phyloP scores from a whole-genome alignment of 92 coral and sea anemone species.

The Isaurus tuberculatus region DNA sequence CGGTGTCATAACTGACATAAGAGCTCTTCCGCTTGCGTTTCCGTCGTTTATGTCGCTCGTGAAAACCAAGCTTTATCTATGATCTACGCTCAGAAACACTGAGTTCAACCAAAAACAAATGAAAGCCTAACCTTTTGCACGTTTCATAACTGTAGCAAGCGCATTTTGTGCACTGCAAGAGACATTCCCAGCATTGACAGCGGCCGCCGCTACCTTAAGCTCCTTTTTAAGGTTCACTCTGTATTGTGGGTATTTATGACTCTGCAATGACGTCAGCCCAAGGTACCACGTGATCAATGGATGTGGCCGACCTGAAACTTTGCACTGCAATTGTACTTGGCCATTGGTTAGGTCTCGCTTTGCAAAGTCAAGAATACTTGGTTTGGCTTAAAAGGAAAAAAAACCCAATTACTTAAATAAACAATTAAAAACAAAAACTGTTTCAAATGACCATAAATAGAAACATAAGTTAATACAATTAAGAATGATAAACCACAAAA shows the following conservation, averaged over 20 bases:
- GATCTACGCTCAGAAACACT: not conserved
- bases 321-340: conserved; percentile 64
- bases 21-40: no score
- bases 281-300: conserved; percentile 82
- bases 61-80: no score
- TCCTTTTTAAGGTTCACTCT: conserved; percentile 56
- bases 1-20: no score
- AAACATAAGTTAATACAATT: no score
- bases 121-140: conserved; percentile 73
- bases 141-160: conserved; percentile 64
- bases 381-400: conserved; percentile 58
- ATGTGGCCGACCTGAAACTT: conserved; percentile 70
- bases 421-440: no score
- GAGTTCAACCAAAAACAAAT: not conserved
- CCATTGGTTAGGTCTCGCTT: conserved; percentile 20
- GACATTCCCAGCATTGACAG: conserved; percentile 61
- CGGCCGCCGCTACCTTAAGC: conserved; percentile 63
- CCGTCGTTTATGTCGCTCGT: no score
- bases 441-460: no score
- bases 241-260: conserved; percentile 64
- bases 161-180: conserved; percentile 82
- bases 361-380: conserved; percentile 63
- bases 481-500: no score
- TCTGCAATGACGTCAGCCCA: conserved; percentile 64
- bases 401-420: no score